Percentiles rank a stretch among this genome's conserved stretches.
These are phyloP conservation scores for Tribolium castaneum DNA, from an alignment of 1,140 invertebrate species.

Conservation along the genomic window DNA sequence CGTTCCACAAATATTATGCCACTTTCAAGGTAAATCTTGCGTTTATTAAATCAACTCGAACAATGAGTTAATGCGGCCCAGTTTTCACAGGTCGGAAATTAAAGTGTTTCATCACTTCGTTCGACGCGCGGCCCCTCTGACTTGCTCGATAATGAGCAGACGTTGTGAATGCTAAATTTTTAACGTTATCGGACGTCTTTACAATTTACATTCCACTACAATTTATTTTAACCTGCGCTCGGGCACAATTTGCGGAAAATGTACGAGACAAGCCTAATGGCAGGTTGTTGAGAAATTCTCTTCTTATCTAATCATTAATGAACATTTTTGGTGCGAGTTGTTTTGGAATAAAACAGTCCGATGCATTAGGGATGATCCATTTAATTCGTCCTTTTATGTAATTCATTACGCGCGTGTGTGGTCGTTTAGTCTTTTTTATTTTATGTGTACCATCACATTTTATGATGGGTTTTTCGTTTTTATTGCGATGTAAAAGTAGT, in stretches of 20 bases:
- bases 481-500: conserved; percentile 18
- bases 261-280: not conserved
- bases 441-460: conserved; percentile 26
- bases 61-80: conserved; percentile 50
- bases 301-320: too few relatives aligned
- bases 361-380: not conserved
- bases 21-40: conserved; percentile 47
- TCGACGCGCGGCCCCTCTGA: conserved; percentile 31
- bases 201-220: conserved; percentile 2
- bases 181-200: conserved; percentile 39
- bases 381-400: conserved; percentile 24
- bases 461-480: conserved; percentile 34
- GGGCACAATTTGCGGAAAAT: conserved; percentile 4
- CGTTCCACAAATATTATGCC: conserved; percentile 43
- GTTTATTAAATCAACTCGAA: conserved; percentile 52
- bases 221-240: conserved; percentile 1
- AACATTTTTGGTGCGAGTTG: too few relatives aligned
- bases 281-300: not conserved
- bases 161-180: conserved; percentile 41
- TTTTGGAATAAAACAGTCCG: too few relatives aligned
- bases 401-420: not conserved
- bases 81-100: conserved; percentile 53
- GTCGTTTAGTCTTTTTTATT: conserved; percentile 25
- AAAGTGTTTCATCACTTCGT: conserved; percentile 52
- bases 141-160: conserved; percentile 36